Base-by-base conservation (phyloP, 92 coral and sea anemone species). In the Scolanthus callimorphus region DNA sequence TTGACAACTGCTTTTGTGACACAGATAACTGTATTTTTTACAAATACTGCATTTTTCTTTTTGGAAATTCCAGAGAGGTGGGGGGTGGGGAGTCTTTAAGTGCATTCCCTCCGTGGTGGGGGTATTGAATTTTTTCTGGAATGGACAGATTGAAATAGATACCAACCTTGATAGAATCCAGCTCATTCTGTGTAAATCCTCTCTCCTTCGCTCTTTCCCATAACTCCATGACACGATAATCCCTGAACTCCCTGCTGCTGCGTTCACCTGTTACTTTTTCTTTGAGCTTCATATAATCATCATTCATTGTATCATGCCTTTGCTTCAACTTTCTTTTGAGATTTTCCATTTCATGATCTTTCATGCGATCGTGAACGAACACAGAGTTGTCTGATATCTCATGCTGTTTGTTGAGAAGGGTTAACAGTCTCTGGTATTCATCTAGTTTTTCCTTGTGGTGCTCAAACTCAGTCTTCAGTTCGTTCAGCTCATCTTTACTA, bases 381-480 rank as follows among this genome's bases (percentile, higher is more conserved):
- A 89, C 79, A 17, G 89, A 69, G 74, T 92, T 92, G 23, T 76
- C 89, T 12, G 88, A 76, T 25, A 84, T 78, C 19, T 59, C 87
- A 41, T 88, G 83, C 30, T 84, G 90, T 49, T 89, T 72, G 29
- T 50, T 63, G 27, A 94, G 61, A 8, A 81, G 23, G 1, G 67
- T 62, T 0, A 67, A 46, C 1, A 94, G 83, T 25, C 63, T 54
- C 13, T 79, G 58, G 51, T 94, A 94, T 41, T 94, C 90, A 13
- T 57, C 65, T 17, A 79, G 69, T 51, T 85, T 94, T 20, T 81
- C 87, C 50, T 59, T 80, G 69, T 94, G 99, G 57, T 94, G 99
- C 55, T 29, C 49, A 47, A 94, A 81, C 71, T 94, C 96, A 22
- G 85, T 77, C 49, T 71, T 51, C 17, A 94, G 83, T 17, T 94